These are phyloP conservation scores for Pseudonaja textilis DNA, from an alignment of 2,113 vertebrate species.

Conservation along the genomic window DNA sequence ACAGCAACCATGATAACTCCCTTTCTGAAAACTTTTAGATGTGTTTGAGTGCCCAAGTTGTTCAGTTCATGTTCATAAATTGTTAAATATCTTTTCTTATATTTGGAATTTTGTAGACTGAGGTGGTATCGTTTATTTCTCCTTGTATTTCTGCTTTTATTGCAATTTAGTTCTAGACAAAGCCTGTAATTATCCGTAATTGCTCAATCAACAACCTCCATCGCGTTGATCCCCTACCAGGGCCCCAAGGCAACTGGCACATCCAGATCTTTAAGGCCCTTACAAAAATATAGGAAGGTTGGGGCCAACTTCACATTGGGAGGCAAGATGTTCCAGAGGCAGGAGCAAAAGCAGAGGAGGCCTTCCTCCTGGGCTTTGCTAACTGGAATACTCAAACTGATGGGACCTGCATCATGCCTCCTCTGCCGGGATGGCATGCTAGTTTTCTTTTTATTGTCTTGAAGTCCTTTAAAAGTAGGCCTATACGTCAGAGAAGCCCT, in stretches of 20 bases:
- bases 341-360: no score
- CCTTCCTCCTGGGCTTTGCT: no score
- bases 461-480: not conserved
- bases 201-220: no score
- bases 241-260: no score
- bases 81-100: not conserved
- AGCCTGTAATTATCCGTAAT: not conserved
- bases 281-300: no score
- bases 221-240: no score
- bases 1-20: not conserved
- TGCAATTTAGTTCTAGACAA: not conserved
- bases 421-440: no score
- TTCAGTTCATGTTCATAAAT: not conserved
- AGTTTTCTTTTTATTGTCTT: not conserved
- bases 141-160: not conserved
- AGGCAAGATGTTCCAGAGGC: no score
- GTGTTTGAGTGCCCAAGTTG: not conserved
- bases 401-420: no score
- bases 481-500: not conserved
- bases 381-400: no score
- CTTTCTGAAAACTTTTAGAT: not conserved
- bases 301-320: no score
- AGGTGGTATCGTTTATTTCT: not conserved
- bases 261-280: no score
- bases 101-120: not conserved